A percentile compares a stretch with the other conserved stretches of the same genome.
phyloP scores from a whole-genome alignment of 1,140 invertebrate genomes.

The Panagrolaimus sp. region DNA sequence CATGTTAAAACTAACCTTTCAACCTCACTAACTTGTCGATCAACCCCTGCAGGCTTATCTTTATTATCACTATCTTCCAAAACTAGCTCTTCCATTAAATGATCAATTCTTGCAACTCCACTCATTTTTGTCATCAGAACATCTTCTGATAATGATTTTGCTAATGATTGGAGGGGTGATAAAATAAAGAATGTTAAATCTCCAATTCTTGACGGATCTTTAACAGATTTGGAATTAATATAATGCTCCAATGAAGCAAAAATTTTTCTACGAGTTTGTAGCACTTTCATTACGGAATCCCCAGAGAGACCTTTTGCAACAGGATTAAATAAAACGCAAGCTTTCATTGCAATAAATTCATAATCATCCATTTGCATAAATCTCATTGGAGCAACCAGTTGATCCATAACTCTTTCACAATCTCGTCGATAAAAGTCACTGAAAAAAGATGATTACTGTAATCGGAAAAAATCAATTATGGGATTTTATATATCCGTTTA shows the following conservation, averaged over 20 bases:
- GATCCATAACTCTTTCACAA: constrained; percentile 57
- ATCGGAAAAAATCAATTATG: neutral
- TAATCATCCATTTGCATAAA: constrained; percentile 55
- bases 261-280: constrained; percentile 53
- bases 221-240: constrained; percentile 31
- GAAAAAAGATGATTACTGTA: constrained; percentile 22
- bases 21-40: neutral
- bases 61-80: constrained; percentile 36
- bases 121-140: constrained; percentile 56
- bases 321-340: constrained; percentile 59
- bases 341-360: constrained; percentile 57
- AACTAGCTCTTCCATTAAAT: constrained; percentile 58
- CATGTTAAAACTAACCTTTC: neutral
- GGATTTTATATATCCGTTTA: neutral
- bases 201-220: constrained; percentile 46
- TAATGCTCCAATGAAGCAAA: constrained; percentile 51
- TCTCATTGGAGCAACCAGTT: constrained; percentile 56
- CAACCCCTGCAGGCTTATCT: neutral
- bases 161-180: constrained; percentile 50
- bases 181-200: constrained; percentile 58
- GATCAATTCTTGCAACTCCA: constrained; percentile 53
- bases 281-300: constrained; percentile 47
- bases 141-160: constrained; percentile 56
- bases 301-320: constrained; percentile 47
- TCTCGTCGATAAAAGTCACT: constrained; percentile 53